Percentiles rank a stretch among this genome's conserved stretches.
These are phyloP conservation scores for Caracal caracal DNA, from an alignment of 2,113 vertebrate genomes.

Conservation along the genomic window DNA sequence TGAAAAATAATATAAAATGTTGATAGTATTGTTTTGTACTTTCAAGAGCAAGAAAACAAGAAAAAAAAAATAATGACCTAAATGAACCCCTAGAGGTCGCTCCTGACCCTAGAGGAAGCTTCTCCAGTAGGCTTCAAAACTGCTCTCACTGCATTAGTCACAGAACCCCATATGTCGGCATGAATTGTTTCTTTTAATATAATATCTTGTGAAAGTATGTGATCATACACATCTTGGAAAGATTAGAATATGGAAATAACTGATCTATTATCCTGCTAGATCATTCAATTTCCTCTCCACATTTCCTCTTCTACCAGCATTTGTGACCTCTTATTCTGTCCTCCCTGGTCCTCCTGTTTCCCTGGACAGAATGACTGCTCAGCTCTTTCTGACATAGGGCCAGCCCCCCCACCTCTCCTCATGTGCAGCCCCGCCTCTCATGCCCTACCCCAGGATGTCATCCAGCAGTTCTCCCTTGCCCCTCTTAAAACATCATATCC, in stretches of 20 bases:
- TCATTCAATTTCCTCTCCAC: neutral
- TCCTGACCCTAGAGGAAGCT: neutral
- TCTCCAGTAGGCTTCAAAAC: neutral
- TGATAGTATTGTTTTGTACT: neutral
- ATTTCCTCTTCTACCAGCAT: neutral
- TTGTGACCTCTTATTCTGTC: neutral
- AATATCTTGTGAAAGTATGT: slow-evolving; percentile 53
- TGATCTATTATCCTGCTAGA: neutral
- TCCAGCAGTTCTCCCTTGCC: neutral
- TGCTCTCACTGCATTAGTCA: neutral
- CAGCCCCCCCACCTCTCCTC: neutral
- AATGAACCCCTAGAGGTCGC: slow-evolving; percentile 69
- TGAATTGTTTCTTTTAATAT: slow-evolving; percentile 61
- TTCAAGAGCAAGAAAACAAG: neutral
- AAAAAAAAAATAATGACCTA: neutral
- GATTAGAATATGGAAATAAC: slow-evolving; percentile 1
- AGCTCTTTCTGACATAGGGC: neutral
- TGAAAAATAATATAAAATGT: slow-evolving; percentile 29
- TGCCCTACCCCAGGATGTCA: rapidly evolving
- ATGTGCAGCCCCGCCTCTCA: neutral
- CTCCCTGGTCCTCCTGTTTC: neutral
- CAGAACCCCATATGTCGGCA: neutral
- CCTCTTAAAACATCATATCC: neutral
- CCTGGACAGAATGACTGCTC: neutral
- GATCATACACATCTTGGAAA: neutral